These are phyloP conservation scores for Netelia fuscicornis DNA, from an alignment of 2,888 invertebrate genomes.

Conservation along the genomic window DNA sequence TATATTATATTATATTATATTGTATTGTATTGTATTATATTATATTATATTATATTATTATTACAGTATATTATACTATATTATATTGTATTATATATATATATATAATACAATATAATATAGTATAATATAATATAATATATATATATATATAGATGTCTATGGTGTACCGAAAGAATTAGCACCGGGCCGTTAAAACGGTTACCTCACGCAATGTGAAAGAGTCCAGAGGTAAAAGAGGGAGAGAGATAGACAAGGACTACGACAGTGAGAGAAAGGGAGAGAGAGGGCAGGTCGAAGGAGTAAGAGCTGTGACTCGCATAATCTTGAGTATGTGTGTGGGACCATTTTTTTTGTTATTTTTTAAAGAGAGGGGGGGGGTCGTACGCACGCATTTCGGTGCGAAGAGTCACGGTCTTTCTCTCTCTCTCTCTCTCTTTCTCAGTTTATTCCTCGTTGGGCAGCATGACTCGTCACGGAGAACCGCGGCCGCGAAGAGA, in stretches of 20 bases:
- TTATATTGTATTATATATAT: too few species aligned
- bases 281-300: slow-evolving; percentile 28
- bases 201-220: slow-evolving; percentile 68
- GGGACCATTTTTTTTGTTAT: not conserved
- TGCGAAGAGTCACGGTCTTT: slow-evolving; percentile 42
- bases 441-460: not conserved
- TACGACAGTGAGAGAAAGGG: not conserved
- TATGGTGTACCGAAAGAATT: slow-evolving; percentile 38
- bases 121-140: too few species aligned
- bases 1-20: too few species aligned
- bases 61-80: too few species aligned
- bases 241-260: slow-evolving; percentile 17
- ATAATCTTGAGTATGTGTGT: slow-evolving; percentile 41
- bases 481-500: slow-evolving; percentile 39
- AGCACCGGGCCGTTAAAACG: slow-evolving; percentile 65
- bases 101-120: too few species aligned
- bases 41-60: too few species aligned
- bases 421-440: not conserved
- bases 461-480: slow-evolving; percentile 42
- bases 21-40: too few species aligned
- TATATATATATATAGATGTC: not conserved
- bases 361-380: slow-evolving; percentile 8
- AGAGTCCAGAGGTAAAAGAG: not conserved
- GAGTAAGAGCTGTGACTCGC: slow-evolving; percentile 37
- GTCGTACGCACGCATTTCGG: slow-evolving; percentile 30